phyloP scores from a whole-genome alignment of 2,888 invertebrate genomes.

The Crocallis elinguaria region DNA sequence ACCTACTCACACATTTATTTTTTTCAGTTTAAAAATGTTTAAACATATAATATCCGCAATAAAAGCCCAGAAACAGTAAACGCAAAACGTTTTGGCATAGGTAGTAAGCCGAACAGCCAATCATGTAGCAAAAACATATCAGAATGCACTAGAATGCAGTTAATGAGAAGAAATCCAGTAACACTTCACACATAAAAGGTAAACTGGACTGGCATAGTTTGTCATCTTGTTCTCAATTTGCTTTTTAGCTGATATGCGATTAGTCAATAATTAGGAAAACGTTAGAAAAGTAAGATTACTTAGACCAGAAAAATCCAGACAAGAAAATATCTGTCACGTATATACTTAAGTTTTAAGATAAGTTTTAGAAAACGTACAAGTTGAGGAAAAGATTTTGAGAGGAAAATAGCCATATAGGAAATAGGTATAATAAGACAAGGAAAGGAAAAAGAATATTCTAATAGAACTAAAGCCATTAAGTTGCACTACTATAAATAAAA shows the following conservation, averaged over 20 bases:
- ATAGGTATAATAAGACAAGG: background rate
- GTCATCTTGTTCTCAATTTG: slow-evolving; percentile 7
- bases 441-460: background rate
- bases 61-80: slow-evolving; percentile 10
- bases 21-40: background rate
- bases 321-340: too few relatives aligned
- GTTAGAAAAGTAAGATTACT: background rate
- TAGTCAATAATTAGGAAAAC: background rate
- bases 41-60: slow-evolving; percentile 8
- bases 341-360: too few relatives aligned
- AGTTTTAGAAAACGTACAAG: too few relatives aligned
- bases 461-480: background rate
- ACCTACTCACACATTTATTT: background rate
- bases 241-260: background rate
- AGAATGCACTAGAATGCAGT: slow-evolving; percentile 18
- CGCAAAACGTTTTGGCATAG: background rate
- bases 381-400: background rate
- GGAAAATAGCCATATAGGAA: too few relatives aligned
- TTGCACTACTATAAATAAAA: too few relatives aligned
- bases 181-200: slow-evolving; percentile 32
- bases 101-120: slow-evolving; percentile 1
- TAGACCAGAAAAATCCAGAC: background rate
- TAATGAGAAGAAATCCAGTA: slow-evolving; percentile 20
- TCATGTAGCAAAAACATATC: slow-evolving; percentile 17
- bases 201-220: slow-evolving; percentile 23